Evolutionary conservation across 2,797 vertebrate genomes (phyloP).

Genomic region (Danio albolineatus): DNA sequence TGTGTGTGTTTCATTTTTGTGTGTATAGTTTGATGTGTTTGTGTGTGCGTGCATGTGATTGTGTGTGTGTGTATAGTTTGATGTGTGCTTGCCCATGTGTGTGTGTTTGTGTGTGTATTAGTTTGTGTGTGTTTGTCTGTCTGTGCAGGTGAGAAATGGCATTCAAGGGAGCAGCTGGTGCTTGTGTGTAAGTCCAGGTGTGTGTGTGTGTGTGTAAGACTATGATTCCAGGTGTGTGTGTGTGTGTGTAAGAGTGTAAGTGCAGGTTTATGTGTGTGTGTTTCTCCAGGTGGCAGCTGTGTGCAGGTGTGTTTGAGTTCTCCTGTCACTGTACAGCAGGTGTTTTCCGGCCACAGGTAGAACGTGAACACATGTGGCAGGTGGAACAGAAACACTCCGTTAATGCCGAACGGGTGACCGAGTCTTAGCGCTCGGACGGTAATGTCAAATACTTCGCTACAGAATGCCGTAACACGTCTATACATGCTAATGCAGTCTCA

Average conservation of each 20-base stretch:
- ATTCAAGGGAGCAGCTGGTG: conserved; percentile 36
- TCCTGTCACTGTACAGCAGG: conserved; percentile 58
- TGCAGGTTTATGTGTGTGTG: too few relatives aligned
- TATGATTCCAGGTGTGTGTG: not conserved
- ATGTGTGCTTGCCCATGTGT: too few relatives aligned
- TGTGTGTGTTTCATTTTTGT: too few relatives aligned
- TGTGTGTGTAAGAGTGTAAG: too few relatives aligned
- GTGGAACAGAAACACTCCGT: conserved; percentile 42
- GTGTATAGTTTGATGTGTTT: too few relatives aligned
- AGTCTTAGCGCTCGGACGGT: not conserved
- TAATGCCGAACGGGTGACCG: conserved; percentile 19
- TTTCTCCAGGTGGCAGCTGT: conserved; percentile 53
- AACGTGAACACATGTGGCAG: conserved; percentile 53
- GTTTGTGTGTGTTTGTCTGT: not conserved
- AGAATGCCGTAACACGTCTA: conserved; percentile 37
- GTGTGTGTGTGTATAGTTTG: too few relatives aligned
- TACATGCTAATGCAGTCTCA: conserved; percentile 57
- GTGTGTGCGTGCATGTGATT: too few relatives aligned
- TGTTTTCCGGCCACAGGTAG: conserved; percentile 60
- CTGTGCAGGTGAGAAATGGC: conserved; percentile 28
- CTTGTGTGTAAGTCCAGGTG: conserved; percentile 11
- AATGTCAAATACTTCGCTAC: conserved; percentile 19
- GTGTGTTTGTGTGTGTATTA: not conserved
- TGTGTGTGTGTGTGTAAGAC: too few relatives aligned
- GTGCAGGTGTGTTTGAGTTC: conserved; percentile 50